Evolutionary conservation across 2,113 vertebrate species (phyloP).

Genomic region (Ceratotherium simum): DNA sequence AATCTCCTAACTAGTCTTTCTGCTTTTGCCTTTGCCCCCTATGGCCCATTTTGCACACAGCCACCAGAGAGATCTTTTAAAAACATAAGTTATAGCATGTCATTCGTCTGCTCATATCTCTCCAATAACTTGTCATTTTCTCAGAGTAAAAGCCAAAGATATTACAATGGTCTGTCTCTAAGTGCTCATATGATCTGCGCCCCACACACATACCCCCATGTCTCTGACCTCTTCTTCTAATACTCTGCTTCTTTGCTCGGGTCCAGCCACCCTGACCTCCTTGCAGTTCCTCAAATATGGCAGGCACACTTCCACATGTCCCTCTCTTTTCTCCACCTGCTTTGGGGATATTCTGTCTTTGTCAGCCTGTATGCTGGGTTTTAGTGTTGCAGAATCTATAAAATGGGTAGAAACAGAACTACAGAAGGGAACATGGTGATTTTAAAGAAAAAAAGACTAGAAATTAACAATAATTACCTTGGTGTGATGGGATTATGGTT

Average conservation of each 20-base stretch:
- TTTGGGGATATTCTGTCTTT: neutral
- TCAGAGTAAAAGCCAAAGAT: conserved; percentile 12
- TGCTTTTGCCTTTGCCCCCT: neutral
- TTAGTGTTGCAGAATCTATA: neutral
- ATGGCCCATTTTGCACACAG: neutral
- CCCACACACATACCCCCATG: too few relatives aligned
- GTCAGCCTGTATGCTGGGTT: too few relatives aligned
- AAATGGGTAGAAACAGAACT: neutral
- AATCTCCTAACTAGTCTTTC: neutral
- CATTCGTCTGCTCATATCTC: neutral
- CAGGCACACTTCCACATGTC: neutral
- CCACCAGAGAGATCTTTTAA: neutral
- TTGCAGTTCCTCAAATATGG: neutral
- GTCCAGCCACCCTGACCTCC: too few relatives aligned
- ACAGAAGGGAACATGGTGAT: neutral
- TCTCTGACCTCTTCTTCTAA: neutral
- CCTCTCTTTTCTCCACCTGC: neutral
- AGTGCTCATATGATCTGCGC: neutral
- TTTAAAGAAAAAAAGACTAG: neutral
- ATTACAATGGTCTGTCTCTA: neutral
- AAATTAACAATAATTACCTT: neutral
- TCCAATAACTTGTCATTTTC: neutral
- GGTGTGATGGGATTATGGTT: neutral
- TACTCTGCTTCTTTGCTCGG: neutral
- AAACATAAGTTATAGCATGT: neutral